Percentiles rank a stretch among this genome's conserved stretches.
phyloP scores from a whole-genome alignment of 2,113 vertebrate genomes.

The Antennarius striatus region DNA sequence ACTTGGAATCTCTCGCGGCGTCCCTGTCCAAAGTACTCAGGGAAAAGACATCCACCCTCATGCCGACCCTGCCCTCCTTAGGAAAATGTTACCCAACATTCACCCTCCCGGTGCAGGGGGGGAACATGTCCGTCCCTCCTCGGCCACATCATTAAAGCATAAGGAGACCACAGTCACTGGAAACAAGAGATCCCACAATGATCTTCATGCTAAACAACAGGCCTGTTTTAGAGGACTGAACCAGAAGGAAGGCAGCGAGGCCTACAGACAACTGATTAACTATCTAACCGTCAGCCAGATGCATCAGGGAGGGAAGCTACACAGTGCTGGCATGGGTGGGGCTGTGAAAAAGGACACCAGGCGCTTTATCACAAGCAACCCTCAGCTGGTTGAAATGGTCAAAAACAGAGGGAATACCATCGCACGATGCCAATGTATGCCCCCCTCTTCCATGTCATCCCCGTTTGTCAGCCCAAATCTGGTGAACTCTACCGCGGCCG shows the following conservation, averaged over 20 bases:
- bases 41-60: constrained; percentile 90
- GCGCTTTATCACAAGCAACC: constrained; percentile 75
- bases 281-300: constrained; percentile 80
- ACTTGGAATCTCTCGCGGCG: constrained; percentile 66
- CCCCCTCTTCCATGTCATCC: constrained; percentile 67
- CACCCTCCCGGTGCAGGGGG: constrained; percentile 82
- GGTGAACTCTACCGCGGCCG: constrained; percentile 41
- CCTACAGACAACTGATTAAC: constrained; percentile 78
- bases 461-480: constrained; percentile 65
- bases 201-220: constrained; percentile 74
- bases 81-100: constrained; percentile 88
- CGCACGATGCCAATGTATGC: constrained; percentile 72
- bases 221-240: constrained; percentile 68
- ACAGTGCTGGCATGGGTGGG: constrained; percentile 72
- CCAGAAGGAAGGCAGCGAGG: constrained; percentile 76
- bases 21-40: constrained; percentile 78
- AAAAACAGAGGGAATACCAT: constrained; percentile 67
- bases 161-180: constrained; percentile 91
- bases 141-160: constrained; percentile 86
- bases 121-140: constrained; percentile 85
- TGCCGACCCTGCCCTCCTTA: constrained; percentile 85
- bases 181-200: constrained; percentile 76
- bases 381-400: constrained; percentile 73
- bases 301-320: constrained; percentile 78
- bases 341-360: constrained; percentile 75